Base-by-base conservation (phyloP, 1,140 invertebrate species). In the Drosophila nikananu region DNA sequence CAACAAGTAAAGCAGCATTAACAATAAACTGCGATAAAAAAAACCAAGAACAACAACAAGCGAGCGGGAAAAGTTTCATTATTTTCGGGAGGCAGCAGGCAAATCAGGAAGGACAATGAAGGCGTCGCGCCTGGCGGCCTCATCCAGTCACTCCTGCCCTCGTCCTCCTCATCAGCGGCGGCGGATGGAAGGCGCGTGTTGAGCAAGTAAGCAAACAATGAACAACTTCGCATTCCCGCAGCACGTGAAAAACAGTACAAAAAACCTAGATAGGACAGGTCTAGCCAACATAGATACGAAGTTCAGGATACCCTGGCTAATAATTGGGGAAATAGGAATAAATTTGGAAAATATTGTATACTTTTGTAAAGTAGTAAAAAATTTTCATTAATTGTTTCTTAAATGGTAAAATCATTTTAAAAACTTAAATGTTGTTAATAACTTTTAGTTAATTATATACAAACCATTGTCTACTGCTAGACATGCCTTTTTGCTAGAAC, bases 121-220 rank as follows among this genome's bases (percentile, higher is more conserved):
- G 64, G 65, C 63, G 79, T 70, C 75, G 63, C 62, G 80, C 52
- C 63, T 58, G 55, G 64, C 61, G 61, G 59, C 30, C 81, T 73
- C 77, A 83, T 80, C 77, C 81, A 70, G 49, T 59, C 55, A 55
- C 55, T 61, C 42, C 21, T 25, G 44, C 52, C 58, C 37, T 23
- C 46, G 19, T 23, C 73, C 46, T 52, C 23, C 48, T 49, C 49
- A 52, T 32, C 58, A 44, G 44, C 76, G 41, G 19, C 52, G 55
- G 52, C 41, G 64, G 64, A 82, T 54, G 61, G 72, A 62, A 49
- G 73, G 63, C 77, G 86, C 66, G 78, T 77, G 78, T 80, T 81
- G 78, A 86, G 71, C 86, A 89, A 90, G 86, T 89, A 89, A 89
- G 86, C 81, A 81, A 89, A 89, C 86, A 89, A 90, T 80, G 84